Base-by-base conservation (phyloP, 2,113 vertebrate genomes). In the Miniopterus natalensis region DNA sequence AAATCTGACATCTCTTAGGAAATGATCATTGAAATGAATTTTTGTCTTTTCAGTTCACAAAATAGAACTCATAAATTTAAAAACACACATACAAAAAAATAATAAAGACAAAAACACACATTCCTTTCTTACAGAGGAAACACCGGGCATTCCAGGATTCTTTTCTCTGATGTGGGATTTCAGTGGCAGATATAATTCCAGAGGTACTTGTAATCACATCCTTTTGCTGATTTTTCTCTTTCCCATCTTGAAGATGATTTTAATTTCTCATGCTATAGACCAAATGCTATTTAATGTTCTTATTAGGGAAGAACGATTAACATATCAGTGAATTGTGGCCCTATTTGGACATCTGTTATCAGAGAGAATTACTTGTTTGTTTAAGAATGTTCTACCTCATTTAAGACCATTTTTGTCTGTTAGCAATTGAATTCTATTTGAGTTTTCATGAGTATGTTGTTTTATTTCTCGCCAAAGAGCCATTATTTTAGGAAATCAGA, bases 371-470 rank as follows among this genome's bases (percentile, higher is more conserved):
- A 84, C 51, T 83, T 95, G 47, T 90, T 97, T 96, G 91, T 63
- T 73, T 95, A 78, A 92, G 79, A 96, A 95, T 70, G 55, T 75
- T 97, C 73, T 97, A 92, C 91, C 78, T 96, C 81, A 97, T 95
- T 97, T 97, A 92, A 92, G 78, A n/a, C 55, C 84, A 86, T 92
- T 97, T 95, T 79, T 90, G 25, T 93, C 77, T 90, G n/a, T 97
- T 95, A 95, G 66, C 42, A 95, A 94, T 74, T 95, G 27, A 92
- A 90, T 96, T 97, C 77, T 68, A 77, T 86, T 97, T 85, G 70
- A 95, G 96, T 92, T 92, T 96, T 92, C 45, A 78, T 94, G 68
- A 92, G 45, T 89, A 81, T 83, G 77, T 88, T 83, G 77, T 88
- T 96, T 95, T 95, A 94, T 49, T 97, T 96, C 40, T 84, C 81